These are phyloP conservation scores for Cryptosula pallasiana DNA, from an alignment of 2,888 invertebrate genomes.

Conservation along the genomic window DNA sequence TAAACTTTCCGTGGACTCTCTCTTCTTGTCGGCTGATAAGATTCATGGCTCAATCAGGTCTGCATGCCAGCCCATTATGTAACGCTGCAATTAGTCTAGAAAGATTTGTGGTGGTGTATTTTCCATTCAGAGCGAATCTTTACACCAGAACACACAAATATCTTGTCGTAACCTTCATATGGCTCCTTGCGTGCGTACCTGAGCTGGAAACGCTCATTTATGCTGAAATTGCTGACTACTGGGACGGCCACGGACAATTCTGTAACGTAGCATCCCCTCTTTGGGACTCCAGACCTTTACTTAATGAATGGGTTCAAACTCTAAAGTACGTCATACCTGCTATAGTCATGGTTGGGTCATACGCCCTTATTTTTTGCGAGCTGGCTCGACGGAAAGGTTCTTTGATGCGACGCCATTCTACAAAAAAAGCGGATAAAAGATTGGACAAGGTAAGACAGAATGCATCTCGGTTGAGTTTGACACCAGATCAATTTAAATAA, in stretches of 20 bases:
- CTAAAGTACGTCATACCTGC: neutral
- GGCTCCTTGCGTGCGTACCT: neutral
- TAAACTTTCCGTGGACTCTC: neutral
- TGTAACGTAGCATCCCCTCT: neutral
- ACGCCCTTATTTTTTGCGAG: neutral
- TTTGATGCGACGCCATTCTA: too few species aligned
- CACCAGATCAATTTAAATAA: too few species aligned
- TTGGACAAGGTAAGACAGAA: too few species aligned
- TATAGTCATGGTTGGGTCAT: neutral
- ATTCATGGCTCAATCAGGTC: neutral
- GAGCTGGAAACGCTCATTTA: neutral
- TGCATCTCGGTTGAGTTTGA: too few species aligned
- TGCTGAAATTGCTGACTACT: neutral
- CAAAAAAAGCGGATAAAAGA: too few species aligned
- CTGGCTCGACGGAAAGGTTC: neutral
- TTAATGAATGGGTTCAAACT: too few species aligned
- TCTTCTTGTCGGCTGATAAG: neutral
- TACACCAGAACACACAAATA: neutral
- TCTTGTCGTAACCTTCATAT: neutral
- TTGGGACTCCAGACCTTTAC: too few species aligned
- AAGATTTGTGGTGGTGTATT: slow-evolving; percentile 4
- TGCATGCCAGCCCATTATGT: neutral
- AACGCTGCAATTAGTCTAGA: neutral
- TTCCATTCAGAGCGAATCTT: neutral
- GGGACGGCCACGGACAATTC: neutral